phyloP scores from a whole-genome alignment of 2,797 vertebrate genomes.

The Florisuga fusca region DNA sequence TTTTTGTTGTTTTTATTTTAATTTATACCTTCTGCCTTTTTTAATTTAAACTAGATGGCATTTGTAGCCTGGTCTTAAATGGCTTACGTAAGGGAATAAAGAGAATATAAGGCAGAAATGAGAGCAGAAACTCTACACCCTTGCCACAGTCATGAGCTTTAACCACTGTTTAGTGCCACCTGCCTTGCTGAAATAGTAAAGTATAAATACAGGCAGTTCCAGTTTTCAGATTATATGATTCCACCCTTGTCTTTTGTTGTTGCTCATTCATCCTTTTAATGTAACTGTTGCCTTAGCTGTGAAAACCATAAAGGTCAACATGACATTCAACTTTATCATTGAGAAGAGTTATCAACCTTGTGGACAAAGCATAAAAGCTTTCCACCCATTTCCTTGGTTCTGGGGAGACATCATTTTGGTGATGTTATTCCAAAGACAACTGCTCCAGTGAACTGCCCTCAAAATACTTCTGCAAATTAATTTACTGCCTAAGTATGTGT shows the following conservation, averaged over 20 bases:
- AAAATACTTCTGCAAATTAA: neutral
- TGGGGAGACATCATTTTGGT: neutral
- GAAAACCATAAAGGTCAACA: conserved; percentile 48
- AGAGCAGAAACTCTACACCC: neutral
- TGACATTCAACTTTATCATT: conserved; percentile 13
- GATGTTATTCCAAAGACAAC: neutral
- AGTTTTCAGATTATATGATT: conserved; percentile 8
- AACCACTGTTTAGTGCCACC: neutral
- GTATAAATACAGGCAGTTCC: neutral
- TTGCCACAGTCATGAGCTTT: neutral
- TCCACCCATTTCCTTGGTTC: neutral
- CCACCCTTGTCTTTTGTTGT: conserved; percentile 44
- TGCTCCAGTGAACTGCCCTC: neutral
- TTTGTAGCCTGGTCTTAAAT: neutral
- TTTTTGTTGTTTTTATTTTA: neutral
- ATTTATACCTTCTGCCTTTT: neutral
- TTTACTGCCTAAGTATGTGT: neutral
- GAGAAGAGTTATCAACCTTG: conserved; percentile 2
- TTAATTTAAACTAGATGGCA: neutral
- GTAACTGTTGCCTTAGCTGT: conserved; percentile 41
- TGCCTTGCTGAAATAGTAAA: neutral
- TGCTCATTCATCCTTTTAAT: conserved; percentile 60
- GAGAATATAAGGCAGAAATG: neutral
- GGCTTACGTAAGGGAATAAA: neutral
- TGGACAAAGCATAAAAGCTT: neutral